Base-by-base conservation (phyloP, 2,888 invertebrate genomes). In the Siphlonurus alternatus region DNA sequence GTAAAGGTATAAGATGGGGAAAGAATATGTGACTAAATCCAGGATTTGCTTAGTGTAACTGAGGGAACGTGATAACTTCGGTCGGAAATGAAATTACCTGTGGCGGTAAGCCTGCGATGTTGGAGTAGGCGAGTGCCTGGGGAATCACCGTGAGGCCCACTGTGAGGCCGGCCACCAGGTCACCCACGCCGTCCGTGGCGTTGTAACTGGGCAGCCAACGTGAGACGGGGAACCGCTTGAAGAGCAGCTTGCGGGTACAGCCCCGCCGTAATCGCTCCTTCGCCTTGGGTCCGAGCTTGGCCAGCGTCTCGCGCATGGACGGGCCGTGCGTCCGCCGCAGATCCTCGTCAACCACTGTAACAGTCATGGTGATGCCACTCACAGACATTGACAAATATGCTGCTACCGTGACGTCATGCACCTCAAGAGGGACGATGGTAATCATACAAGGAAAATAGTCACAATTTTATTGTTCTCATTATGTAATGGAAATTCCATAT, bases 81-180 rank as follows among this genome's bases (percentile, higher is more conserved):
- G n/a, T n/a, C n/a, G n/a, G n/a, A n/a, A n/a, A n/a, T n/a, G n/a
- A n/a, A n/a, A n/a, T 73, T 73, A 83, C 84, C 73, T 85, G 79
- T 25, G 87, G 81, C 63, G 89, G 87, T 67, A 90, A 77, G 22
- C 88, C 88, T 61, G 89, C 89, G 66, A 89, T 86, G 73, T 85
- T 87, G 25, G 88, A 82, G 76, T 90, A 90, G 15, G 90, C 90
- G 66, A 90, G 78, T 18, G 89, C 88, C 77, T 94, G 94, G 18
- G 94, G 95, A 70, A 96, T 93, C 64, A 95, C 93, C 0, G 94
- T 95, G 66, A 95, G 81, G 0, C 93, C 95, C 18, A 95, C 94
- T 1, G 94, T 93, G 65, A 95, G 77, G 64, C 94, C 94, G 2
- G 95, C 94, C 67, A 96, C 88, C 59, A 93, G 74, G 78, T 96